Percentiles rank a stretch among this genome's conserved stretches.
Evolutionary conservation across 2,113 vertebrate genomes (phyloP).

Genomic region (Ophiodon elongatus): DNA sequence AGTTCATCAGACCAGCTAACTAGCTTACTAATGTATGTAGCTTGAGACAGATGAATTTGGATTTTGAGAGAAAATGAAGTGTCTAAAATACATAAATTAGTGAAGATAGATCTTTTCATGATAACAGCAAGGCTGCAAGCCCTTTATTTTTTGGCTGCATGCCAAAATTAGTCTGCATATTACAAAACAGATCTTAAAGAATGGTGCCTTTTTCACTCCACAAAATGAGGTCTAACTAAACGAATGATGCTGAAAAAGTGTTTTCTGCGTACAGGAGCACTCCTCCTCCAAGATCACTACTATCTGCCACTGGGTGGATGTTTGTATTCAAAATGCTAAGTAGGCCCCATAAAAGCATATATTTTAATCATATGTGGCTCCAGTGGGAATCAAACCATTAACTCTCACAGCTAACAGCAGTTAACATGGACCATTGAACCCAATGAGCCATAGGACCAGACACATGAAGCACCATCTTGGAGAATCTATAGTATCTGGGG

Average conservation of each 20-base stretch:
- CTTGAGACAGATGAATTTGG: neutral
- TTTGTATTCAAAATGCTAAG: slow-evolving; percentile 5
- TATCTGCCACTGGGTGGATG: neutral
- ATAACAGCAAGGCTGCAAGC: neutral
- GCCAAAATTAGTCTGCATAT: neutral
- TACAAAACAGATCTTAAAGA: neutral
- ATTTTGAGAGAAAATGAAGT: neutral
- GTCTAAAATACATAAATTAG: neutral
- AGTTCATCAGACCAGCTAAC: neutral
- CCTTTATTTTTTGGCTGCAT: neutral
- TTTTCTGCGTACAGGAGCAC: neutral
- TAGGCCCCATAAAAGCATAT: neutral
- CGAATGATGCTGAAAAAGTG: neutral
- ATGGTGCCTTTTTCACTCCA: neutral
- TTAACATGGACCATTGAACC: slow-evolving; percentile 1
- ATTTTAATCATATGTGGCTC: neutral
- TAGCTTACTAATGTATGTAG: neutral
- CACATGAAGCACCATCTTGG: slow-evolving; percentile 1
- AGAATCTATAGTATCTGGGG: neutral
- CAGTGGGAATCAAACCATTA: slow-evolving; percentile 5
- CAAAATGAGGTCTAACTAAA: neutral
- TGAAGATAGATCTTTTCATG: neutral
- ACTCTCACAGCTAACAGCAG: slow-evolving; percentile 2
- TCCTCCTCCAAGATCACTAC: neutral
- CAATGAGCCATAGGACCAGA: neutral